phyloP scores from a whole-genome alignment of 1,140 invertebrate species.

The Aphidius gifuensis region DNA sequence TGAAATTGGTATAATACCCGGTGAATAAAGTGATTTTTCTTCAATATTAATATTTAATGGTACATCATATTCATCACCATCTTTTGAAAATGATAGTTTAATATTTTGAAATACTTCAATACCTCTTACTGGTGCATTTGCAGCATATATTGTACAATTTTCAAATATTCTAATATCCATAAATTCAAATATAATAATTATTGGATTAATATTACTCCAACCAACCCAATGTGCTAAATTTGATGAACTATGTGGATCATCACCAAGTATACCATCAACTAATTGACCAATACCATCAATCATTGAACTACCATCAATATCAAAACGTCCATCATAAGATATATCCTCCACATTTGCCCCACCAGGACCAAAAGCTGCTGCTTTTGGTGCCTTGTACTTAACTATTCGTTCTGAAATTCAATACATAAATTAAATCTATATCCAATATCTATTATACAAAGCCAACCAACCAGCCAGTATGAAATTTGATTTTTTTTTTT shows the following conservation, averaged over 20 bases:
- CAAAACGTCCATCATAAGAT: conserved; percentile 85
- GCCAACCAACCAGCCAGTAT: neutral
- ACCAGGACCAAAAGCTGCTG: conserved; percentile 56
- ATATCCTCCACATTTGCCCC: conserved; percentile 82
- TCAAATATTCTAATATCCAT: conserved; percentile 71
- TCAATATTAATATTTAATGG: conserved; percentile 42
- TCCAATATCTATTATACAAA: neutral
- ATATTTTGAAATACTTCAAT: conserved; percentile 72
- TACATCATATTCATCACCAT: conserved; percentile 69
- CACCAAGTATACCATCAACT: conserved; percentile 61
- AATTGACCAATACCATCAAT: conserved; percentile 80
- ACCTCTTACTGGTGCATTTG: conserved; percentile 69
- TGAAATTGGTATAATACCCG: conserved; percentile 18
- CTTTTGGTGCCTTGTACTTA: conserved; percentile 67
- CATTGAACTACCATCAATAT: conserved; percentile 55
- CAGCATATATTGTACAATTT: conserved; percentile 72
- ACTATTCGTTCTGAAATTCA: conserved; percentile 55
- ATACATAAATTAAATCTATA: conserved; percentile 10
- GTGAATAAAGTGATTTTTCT: conserved; percentile 20
- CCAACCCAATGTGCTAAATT: conserved; percentile 70
- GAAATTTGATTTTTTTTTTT: too few relatives aligned
- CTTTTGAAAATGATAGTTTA: conserved; percentile 74
- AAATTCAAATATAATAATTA: conserved; percentile 79
- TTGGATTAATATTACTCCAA: conserved; percentile 70
- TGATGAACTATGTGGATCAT: conserved; percentile 33